Percentiles rank a stretch among this genome's conserved stretches.
Evolutionary conservation across 2,113 vertebrate genomes (phyloP).

Genomic region (Ptilorrhoa leucosticta): DNA sequence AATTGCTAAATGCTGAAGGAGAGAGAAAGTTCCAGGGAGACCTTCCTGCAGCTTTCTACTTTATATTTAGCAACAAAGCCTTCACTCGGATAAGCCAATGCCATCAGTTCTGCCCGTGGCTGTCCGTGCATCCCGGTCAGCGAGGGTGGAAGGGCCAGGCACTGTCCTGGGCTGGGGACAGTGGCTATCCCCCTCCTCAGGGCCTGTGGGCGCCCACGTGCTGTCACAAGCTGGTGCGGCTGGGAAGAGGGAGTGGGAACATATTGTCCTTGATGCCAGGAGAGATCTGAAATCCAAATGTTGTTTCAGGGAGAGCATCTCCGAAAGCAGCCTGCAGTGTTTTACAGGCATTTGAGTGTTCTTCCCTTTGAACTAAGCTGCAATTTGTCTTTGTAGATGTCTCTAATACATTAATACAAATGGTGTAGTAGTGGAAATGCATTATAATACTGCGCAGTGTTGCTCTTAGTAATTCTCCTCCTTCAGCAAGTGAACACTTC

Average conservation of each 20-base stretch:
- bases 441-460: not conserved
- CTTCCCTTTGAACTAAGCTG: conserved; percentile 31
- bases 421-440: not conserved
- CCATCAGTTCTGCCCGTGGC: fast-evolving
- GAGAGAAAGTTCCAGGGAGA: not conserved
- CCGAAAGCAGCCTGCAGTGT: not conserved
- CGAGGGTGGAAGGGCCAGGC: not conserved
- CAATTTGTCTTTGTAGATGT: conserved; percentile 38
- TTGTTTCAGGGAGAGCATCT: not conserved
- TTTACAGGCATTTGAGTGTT: not conserved
- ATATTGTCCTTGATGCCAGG: not conserved
- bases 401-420: conserved; percentile 25
- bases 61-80: not conserved
- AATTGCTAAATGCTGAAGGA: not conserved
- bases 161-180: not conserved
- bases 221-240: fast-evolving
- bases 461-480: conserved; percentile 32
- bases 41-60: not conserved
- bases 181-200: not conserved
- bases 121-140: fast-evolving
- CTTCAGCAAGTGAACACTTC: conserved; percentile 4
- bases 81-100: fast-evolving
- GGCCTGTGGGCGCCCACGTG: fast-evolving
- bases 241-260: not conserved
- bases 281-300: not conserved